Conservation (phyloP, 2,888 invertebrate genomes). For the Ametastegia equiseti region DNA sequence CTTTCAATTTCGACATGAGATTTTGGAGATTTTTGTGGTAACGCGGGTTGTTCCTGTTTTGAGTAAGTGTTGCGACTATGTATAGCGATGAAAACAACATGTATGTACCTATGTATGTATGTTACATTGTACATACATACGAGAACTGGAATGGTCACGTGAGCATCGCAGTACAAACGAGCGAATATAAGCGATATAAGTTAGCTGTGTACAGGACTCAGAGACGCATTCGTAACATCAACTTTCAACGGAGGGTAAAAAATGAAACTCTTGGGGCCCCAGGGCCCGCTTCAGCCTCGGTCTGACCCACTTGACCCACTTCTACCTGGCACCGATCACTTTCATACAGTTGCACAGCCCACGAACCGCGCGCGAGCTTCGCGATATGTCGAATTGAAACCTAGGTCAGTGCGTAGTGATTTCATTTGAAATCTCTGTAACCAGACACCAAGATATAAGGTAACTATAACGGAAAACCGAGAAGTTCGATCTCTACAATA, state of each 20-base stretch:
- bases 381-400: constrained; percentile 52
- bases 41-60: no score
- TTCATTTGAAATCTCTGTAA: neutral
- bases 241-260: constrained; percentile 51
- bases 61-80: neutral
- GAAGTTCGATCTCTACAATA: neutral
- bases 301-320: constrained; percentile 56
- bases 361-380: constrained; percentile 34
- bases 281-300: constrained; percentile 50
- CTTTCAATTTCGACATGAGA: neutral
- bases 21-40: neutral
- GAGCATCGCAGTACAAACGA: neutral
- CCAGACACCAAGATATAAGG: no score
- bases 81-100: neutral
- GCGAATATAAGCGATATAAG: neutral
- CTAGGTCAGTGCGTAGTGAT: constrained; percentile 61
- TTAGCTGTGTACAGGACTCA: neutral
- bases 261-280: constrained; percentile 52
- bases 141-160: neutral
- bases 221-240: constrained; percentile 47
- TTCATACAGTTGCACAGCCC: constrained; percentile 56
- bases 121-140: no score
- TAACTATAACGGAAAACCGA: neutral
- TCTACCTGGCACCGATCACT: constrained; percentile 60
- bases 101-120: no score